phyloP scores from a whole-genome alignment of 2,797 vertebrate genomes.

The Halcyon badia region DNA sequence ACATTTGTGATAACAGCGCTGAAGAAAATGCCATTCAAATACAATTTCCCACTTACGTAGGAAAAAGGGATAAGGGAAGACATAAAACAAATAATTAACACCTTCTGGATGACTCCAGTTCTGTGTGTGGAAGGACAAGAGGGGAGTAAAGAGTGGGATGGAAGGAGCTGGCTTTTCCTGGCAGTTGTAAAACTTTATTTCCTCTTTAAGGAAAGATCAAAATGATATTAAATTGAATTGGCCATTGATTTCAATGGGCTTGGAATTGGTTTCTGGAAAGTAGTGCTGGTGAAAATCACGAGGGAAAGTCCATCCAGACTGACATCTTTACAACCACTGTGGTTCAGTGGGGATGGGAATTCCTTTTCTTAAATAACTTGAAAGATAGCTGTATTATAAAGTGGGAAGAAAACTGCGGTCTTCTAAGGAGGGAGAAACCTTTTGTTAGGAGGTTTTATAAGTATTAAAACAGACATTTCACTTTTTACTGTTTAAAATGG shows the following conservation, averaged over 20 bases:
- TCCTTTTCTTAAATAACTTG: neutral
- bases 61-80: neutral
- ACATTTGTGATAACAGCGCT: neutral
- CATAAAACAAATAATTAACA: neutral
- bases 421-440: neutral
- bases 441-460: neutral
- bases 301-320: neutral
- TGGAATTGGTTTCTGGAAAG: neutral
- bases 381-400: neutral
- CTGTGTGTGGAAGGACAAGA: neutral
- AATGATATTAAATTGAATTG: neutral
- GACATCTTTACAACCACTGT: neutral
- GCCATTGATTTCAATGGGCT: neutral
- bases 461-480: neutral
- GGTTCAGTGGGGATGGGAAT: neutral
- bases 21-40: conserved; percentile 36
- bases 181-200: neutral
- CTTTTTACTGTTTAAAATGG: neutral
- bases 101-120: neutral
- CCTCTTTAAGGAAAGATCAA: conserved; percentile 1
- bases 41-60: neutral
- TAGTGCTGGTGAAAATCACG: neutral
- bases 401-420: neutral
- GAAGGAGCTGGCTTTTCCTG: neutral
- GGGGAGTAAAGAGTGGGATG: neutral